Evolutionary conservation across 2,797 vertebrate species (phyloP), one percentile per base, ranked within the genome.

Genomic region (Spinus olivaceus): DNA sequence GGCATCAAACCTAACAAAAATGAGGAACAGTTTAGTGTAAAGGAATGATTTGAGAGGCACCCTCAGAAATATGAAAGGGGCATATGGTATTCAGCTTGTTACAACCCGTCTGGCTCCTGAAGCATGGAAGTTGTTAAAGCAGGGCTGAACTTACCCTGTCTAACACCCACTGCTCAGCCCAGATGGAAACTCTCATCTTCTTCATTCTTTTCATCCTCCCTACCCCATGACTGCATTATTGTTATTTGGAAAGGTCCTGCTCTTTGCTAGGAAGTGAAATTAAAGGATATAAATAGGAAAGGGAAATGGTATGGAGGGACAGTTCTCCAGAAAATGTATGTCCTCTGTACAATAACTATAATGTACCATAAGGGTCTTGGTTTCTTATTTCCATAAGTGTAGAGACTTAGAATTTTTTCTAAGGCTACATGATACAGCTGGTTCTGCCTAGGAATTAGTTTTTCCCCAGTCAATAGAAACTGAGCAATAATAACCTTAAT

Each of bases 401-500:
- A 93, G 76, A 90, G 83, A 91, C 71, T 94, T 93, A 79, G 95
- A 77, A 32, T 90, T 95, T 97, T 91, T 63, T 39, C 22, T 92
- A 93, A 96, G 59, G 57, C 88, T 94, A 86, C 59, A 67, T 85
- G 93, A 92, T 96, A 79, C 50, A 65, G 70, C 86, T 96, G 94
- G 77, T 95, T 96, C 67, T 95, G 70, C 84, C 80, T 87, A 91
- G 91, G 92, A 96, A 94, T 95, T 95, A 73, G 54, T 44, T 95
- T 79, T 79, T 60, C 84, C 88, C 80, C 85, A 94, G 93, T 95
- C 94, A 96, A 96, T 93, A 97, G 95, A 97, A 96, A 95, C 76
- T 64, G 63, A 96, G 77, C 81, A 95, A 92, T 97, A 97, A 97
- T 97, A 97, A 97, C 65, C 85, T 96, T 97, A 97, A 98, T 97